Evolutionary conservation across 2,113 vertebrate species (phyloP).

Genomic region (Alligator sinensis): DNA sequence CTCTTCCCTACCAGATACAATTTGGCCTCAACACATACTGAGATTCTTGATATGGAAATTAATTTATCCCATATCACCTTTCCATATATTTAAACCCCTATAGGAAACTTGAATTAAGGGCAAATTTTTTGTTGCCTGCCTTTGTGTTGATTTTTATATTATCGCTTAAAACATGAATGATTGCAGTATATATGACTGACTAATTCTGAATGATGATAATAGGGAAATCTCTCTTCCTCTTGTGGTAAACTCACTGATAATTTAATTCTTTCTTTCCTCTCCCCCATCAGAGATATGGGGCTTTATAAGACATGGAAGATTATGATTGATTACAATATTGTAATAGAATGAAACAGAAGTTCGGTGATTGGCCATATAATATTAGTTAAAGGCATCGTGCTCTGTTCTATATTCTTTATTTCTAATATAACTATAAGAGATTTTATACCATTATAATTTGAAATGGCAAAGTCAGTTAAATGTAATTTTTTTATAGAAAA

Average conservation of each 20-base stretch:
- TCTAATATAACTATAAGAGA: neutral
- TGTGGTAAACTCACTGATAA: conserved; percentile 52
- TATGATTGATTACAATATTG: conserved; percentile 69
- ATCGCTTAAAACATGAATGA: conserved; percentile 73
- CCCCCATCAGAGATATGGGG: conserved; percentile 48
- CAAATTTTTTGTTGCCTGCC: neutral
- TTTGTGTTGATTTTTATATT: conserved; percentile 74
- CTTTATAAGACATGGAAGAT: conserved; percentile 57
- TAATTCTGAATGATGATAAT: conserved; percentile 71
- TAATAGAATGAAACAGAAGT: conserved; percentile 53
- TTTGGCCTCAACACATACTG: conserved; percentile 20
- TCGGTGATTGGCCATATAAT: neutral
- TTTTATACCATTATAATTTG: neutral
- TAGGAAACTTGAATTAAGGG: conserved; percentile 53
- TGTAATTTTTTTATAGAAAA: too few species aligned
- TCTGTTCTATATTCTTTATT: neutral
- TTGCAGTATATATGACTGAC: conserved; percentile 61
- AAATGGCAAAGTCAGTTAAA: neutral
- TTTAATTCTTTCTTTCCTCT: conserved; percentile 48
- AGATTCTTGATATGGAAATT: conserved; percentile 62
- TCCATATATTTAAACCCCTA: conserved; percentile 37
- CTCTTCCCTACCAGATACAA: too few species aligned
- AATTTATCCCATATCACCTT: conserved; percentile 48
- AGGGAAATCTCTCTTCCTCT: conserved; percentile 57
- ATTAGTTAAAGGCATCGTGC: neutral